A percentile compares a stretch with the other conserved stretches of the same genome.
phyloP scores from a whole-genome alignment of 2,888 invertebrate genomes.

The Cephonodes hylas region DNA sequence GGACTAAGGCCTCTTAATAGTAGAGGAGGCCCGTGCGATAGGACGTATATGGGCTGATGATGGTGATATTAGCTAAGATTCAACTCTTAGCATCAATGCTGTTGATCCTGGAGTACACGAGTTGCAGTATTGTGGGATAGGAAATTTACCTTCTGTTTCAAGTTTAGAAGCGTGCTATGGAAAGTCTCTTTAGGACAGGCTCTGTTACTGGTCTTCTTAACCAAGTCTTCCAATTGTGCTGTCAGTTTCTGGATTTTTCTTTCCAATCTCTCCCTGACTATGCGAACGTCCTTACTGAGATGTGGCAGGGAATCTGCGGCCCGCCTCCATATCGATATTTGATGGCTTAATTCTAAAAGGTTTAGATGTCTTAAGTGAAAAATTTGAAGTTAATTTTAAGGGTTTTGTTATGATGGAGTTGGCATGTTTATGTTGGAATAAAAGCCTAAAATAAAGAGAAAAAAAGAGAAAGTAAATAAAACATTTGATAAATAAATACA shows the following conservation, averaged over 20 bases:
- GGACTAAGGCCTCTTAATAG: too few species aligned
- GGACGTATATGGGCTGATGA: too few species aligned
- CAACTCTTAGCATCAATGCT: too few species aligned
- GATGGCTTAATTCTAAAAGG: constrained; percentile 86
- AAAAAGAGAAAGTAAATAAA: too few species aligned
- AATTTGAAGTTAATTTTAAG: neutral
- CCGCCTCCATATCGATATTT: constrained; percentile 90
- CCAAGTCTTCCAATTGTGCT: constrained; percentile 80
- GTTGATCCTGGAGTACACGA: neutral
- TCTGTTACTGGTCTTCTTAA: constrained; percentile 59
- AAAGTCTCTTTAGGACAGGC: constrained; percentile 71
- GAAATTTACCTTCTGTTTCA: constrained; percentile 84
- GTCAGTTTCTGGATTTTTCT: constrained; percentile 85
- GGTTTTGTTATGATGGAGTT: too few species aligned
- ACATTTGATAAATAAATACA: too few species aligned
- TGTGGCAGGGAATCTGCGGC: constrained; percentile 87
- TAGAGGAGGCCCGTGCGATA: too few species aligned
- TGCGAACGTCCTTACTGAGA: constrained; percentile 88
- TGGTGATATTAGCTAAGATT: too few species aligned
- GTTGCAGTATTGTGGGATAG: too few species aligned
- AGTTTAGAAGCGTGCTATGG: constrained; percentile 83
- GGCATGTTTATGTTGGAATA: too few species aligned
- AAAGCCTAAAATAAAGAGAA: too few species aligned
- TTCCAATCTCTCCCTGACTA: constrained; percentile 86
- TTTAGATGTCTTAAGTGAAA: constrained; percentile 13